Base-by-base conservation (phyloP, 2,888 invertebrate genomes). In the Ophion slaviceki region DNA sequence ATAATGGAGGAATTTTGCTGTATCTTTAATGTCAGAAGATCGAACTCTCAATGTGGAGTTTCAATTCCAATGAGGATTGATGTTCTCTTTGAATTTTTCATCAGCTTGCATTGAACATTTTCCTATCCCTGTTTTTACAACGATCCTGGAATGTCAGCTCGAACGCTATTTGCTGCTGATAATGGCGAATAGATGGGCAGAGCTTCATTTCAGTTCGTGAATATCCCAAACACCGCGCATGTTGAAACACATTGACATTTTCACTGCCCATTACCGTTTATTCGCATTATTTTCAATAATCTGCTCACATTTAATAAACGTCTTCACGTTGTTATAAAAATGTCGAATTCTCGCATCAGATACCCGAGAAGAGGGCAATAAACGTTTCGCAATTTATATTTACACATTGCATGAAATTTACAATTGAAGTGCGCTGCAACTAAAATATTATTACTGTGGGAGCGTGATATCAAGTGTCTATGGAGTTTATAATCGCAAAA, bases 331-430 rank as follows among this genome's bases (percentile, higher is more conserved):
- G n/a, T 72, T 53, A 71, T 57, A 59, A 72, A 57, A 72, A 72
- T n/a, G 36, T 59, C 36, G 59, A 59, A 28, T 14, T 11, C 32
- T 10, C 72, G 72, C n/a, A 1, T 72, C 6, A 57, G 20, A 72
- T 70, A 70, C 17, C 57, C 57, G 72, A 59, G 72, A 72, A 59
- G 32, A 59, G 7, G 20, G n/a, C 59, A 11, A 72, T 32, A 72
- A 36, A 72, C n/a, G 72, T 72, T 72, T 59, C 72, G 72, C 57
- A 72, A 72, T 20, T n/a, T 17, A 70, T 20, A 28, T 28, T 53
- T 28, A 53, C 14, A 53, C 57, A 36, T 72, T 72, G 57, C 59
- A 36, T 28, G 57, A 72, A 59, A 72, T 36, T 72, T 36, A 36
- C 59, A 72, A 59, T 72, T 20, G 36, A 72, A 59, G 59, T 59